phyloP scores from a whole-genome alignment of 1,140 invertebrate species.

The Lysiphlebus fabarum region DNA sequence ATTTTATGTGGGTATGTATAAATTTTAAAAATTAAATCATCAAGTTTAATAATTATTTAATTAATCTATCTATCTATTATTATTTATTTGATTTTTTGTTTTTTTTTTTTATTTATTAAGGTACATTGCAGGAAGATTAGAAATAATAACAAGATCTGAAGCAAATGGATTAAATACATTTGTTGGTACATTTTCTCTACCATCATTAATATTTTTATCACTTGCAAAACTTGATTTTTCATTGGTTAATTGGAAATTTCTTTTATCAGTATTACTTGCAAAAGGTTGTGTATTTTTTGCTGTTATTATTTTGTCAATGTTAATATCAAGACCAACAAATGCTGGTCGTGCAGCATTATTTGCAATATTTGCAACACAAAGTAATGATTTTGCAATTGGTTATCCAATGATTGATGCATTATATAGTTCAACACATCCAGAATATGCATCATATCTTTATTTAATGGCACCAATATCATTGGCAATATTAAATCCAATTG shows the following conservation, averaged over 20 bases:
- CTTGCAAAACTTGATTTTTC: slow-evolving; percentile 81
- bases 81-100: too few species aligned
- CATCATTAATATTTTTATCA: slow-evolving; percentile 87
- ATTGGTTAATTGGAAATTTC: slow-evolving; percentile 85
- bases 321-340: slow-evolving; percentile 77
- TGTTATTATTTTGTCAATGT: slow-evolving; percentile 74
- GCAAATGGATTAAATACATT: slow-evolving; percentile 90
- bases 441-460: slow-evolving; percentile 89
- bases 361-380: slow-evolving; percentile 94
- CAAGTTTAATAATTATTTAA: slow-evolving; percentile 4
- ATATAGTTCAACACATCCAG: slow-evolving; percentile 77
- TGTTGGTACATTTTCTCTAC: slow-evolving; percentile 89
- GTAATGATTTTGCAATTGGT: slow-evolving; percentile 97
- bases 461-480: slow-evolving; percentile 92
- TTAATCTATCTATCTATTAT: slow-evolving; percentile 20
- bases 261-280: slow-evolving; percentile 79
- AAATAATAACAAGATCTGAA: slow-evolving; percentile 79
- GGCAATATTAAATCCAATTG: slow-evolving; percentile 88
- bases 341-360: slow-evolving; percentile 83
- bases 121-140: slow-evolving; percentile 83
- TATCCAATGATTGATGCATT: slow-evolving; percentile 85
- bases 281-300: slow-evolving; percentile 83
- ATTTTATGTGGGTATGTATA: slow-evolving; percentile 79
- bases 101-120: slow-evolving; percentile 62
- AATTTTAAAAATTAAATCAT: slow-evolving; percentile 10